Evolutionary conservation across 2,113 vertebrate genomes (phyloP).

Genomic region (Tachysurus fulvidraco): DNA sequence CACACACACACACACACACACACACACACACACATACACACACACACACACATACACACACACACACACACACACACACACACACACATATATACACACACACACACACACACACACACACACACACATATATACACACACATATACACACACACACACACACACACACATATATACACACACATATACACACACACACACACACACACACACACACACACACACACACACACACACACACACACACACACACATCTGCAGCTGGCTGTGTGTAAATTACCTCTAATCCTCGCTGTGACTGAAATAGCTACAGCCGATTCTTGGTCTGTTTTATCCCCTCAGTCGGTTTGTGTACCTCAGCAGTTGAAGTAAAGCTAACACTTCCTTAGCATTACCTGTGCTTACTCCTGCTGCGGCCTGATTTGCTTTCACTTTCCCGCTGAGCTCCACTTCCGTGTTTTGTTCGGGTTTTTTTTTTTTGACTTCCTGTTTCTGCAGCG

Average conservation of each 20-base stretch:
- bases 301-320: neutral
- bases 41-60: too few species aligned
- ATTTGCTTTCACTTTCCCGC: constrained; percentile 22
- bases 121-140: too few species aligned
- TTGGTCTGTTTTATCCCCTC: constrained; percentile 3
- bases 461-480: constrained; percentile 47
- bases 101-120: too few species aligned
- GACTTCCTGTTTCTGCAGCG: constrained; percentile 49
- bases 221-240: neutral
- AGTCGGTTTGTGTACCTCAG: neutral
- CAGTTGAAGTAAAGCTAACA: constrained; percentile 43
- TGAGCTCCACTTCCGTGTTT: constrained; percentile 69
- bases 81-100: too few species aligned
- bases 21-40: too few species aligned
- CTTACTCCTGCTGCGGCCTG: neutral
- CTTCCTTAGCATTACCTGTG: constrained; percentile 55
- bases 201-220: constrained; percentile 7
- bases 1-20: too few species aligned
- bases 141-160: too few species aligned
- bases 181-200: neutral
- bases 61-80: too few species aligned
- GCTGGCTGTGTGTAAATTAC: constrained; percentile 7
- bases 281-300: constrained; percentile 6
- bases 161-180: too few species aligned
- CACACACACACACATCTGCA: neutral